These are phyloP conservation scores for Eupithecia pulchellata DNA, from an alignment of 2,888 invertebrate genomes.

Conservation along the genomic window DNA sequence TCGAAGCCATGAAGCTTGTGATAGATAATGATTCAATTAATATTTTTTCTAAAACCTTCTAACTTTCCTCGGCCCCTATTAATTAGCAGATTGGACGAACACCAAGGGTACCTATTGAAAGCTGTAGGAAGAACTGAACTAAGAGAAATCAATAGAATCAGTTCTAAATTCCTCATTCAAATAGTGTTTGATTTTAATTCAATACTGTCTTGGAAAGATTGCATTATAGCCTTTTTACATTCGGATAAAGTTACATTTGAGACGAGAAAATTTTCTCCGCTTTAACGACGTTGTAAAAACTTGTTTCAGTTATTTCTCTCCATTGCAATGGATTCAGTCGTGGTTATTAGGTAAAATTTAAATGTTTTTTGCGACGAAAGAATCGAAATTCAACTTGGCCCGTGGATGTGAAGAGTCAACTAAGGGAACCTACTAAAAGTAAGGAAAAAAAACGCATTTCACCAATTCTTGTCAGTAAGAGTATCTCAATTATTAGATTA, in stretches of 20 bases:
- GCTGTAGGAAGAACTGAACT: not conserved
- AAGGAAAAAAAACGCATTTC: no score
- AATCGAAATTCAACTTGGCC: no score
- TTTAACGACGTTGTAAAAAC: not conserved
- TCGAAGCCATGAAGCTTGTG: not conserved
- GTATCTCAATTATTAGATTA: no score
- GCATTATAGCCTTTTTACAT: constrained; percentile 1
- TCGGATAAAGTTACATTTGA: constrained; percentile 3
- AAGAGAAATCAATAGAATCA: not conserved
- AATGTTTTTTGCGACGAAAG: no score
- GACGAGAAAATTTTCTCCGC: not conserved
- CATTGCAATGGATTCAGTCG: not conserved
- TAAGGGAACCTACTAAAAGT: no score
- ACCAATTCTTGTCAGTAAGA: no score
- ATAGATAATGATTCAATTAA: not conserved
- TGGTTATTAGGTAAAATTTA: not conserved
- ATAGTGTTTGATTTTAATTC: not conserved
- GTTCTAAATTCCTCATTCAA: not conserved
- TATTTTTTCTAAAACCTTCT: not conserved
- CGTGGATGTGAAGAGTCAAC: no score
- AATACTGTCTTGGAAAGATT: not conserved
- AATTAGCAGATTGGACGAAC: not conserved
- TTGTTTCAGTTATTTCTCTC: not conserved
- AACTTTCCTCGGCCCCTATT: not conserved
- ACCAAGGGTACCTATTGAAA: not conserved